phyloP scores from a whole-genome alignment of 2,888 invertebrate species.

The Agonopterix heracliana region DNA sequence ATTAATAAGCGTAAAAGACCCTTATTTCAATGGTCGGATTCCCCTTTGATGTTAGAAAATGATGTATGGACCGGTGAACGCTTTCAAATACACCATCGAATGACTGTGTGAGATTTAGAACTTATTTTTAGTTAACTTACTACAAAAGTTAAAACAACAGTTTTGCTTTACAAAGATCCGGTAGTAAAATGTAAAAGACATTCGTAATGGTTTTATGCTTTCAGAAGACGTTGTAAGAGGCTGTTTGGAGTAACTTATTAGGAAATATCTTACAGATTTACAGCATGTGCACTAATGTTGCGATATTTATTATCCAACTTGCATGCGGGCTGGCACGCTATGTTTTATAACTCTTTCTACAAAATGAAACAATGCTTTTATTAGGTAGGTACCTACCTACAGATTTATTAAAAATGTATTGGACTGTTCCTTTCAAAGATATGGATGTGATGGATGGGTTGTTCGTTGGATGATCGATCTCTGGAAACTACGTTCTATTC shows the following conservation, averaged over 20 bases:
- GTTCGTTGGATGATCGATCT: too few relatives aligned
- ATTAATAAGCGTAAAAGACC: constrained; percentile 38
- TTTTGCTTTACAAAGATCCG: constrained; percentile 35
- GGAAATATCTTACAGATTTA: neutral
- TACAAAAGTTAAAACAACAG: constrained; percentile 30
- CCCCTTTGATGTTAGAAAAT: constrained; percentile 49
- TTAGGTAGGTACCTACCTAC: too few relatives aligned
- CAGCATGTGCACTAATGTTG: too few relatives aligned
- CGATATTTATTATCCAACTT: too few relatives aligned
- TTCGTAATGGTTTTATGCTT: constrained; percentile 27
- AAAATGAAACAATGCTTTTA: too few relatives aligned
- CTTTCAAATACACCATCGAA: neutral
- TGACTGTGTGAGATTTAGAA: neutral
- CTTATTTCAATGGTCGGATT: constrained; percentile 29
- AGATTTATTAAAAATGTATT: too few relatives aligned
- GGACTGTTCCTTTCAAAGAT: too few relatives aligned
- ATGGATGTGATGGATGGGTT: too few relatives aligned
- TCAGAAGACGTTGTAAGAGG: constrained; percentile 22
- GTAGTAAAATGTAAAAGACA: constrained; percentile 29
- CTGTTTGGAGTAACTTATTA: constrained; percentile 6
- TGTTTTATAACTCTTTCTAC: too few relatives aligned
- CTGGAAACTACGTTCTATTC: too few relatives aligned
- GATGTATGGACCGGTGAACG: constrained; percentile 26
- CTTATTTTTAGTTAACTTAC: neutral
- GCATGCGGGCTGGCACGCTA: too few relatives aligned